A percentile compares a stretch with the other conserved stretches of the same genome.
Conservation (phyloP, 2,113 vertebrate species). For the Protobothrops flavoviridis region DNA sequence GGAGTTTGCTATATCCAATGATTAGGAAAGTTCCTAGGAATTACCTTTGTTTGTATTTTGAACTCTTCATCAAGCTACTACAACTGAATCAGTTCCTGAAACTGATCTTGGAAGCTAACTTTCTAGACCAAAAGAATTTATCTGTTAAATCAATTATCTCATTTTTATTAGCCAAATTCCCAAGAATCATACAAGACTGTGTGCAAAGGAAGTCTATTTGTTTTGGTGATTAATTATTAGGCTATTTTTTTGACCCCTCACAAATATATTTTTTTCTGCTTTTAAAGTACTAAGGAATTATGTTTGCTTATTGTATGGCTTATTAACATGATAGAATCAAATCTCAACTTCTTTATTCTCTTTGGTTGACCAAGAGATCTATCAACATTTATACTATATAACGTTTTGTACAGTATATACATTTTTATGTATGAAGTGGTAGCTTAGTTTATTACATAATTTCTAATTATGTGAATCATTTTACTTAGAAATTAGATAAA, state of each 20-base stretch:
- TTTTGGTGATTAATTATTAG: background rate
- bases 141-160: background rate
- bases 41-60: background rate
- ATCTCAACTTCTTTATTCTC: background rate
- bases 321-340: background rate
- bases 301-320: background rate
- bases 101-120: background rate
- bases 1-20: background rate
- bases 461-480: background rate
- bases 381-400: background rate
- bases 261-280: background rate
- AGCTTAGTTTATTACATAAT: background rate
- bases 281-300: background rate
- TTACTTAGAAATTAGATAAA: background rate
- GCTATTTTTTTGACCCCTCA: background rate
- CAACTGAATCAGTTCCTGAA: background rate
- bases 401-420: background rate
- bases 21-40: background rate
- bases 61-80: background rate
- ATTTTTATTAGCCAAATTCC: background rate
- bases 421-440: background rate
- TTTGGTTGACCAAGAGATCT: background rate
- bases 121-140: background rate
- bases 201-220: background rate
- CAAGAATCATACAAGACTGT: background rate